These are phyloP conservation scores for Theocolax elegans DNA, from an alignment of 1,140 invertebrate genomes.

Conservation along the genomic window DNA sequence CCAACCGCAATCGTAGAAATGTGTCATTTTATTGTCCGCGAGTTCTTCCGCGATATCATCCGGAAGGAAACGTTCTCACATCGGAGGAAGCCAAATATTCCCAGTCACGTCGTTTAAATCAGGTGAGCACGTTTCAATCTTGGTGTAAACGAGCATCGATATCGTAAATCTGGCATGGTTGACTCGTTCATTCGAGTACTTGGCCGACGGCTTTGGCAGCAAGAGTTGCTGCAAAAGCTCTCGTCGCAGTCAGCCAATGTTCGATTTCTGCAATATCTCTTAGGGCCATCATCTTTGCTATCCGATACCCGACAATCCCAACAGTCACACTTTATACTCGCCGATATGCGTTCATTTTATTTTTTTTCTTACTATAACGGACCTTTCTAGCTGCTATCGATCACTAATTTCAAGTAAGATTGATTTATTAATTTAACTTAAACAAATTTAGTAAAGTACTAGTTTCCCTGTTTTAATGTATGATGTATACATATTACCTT, in stretches of 20 bases:
- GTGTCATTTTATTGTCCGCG: too few relatives aligned
- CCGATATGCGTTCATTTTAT: neutral
- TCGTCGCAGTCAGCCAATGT: neutral
- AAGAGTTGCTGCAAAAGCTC: neutral
- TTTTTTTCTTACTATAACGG: neutral
- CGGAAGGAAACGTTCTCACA: neutral
- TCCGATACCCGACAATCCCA: neutral
- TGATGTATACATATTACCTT: too few relatives aligned
- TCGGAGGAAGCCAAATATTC: neutral
- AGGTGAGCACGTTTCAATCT: constrained; percentile 20
- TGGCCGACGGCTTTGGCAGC: constrained; percentile 8
- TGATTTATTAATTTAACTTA: too few relatives aligned
- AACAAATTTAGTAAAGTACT: too few relatives aligned
- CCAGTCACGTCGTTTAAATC: neutral
- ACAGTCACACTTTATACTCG: too few relatives aligned
- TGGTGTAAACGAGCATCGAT: neutral
- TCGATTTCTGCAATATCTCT: constrained; percentile 17
- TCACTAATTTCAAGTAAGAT: too few relatives aligned
- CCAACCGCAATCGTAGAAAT: too few relatives aligned
- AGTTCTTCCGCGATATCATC: too few relatives aligned
- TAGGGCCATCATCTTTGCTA: constrained; percentile 2
- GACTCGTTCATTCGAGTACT: constrained; percentile 9
- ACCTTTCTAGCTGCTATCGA: too few relatives aligned
- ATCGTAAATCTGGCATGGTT: neutral
- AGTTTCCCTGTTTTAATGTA: too few relatives aligned